Evolutionary conservation across 2,888 invertebrate genomes (phyloP).

Genomic region (Hermodice carunculata): DNA sequence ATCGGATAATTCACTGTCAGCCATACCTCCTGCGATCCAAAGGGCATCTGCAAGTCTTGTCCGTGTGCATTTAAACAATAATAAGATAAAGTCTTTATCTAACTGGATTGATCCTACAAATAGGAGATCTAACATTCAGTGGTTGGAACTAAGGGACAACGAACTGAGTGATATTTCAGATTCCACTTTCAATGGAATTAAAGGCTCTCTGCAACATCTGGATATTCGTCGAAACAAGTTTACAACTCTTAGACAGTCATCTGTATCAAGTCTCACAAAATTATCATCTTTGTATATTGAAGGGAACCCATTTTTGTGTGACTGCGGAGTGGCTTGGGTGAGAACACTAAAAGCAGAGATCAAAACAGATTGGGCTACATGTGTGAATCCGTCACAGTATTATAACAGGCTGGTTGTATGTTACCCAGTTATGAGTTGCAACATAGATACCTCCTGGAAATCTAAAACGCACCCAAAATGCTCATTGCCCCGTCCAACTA

Average conservation of each 20-base stretch:
- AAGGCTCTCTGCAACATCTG: slow-evolving; percentile 9
- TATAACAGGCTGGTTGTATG: slow-evolving; percentile 10
- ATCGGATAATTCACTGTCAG: slow-evolving; percentile 14
- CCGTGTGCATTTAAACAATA: slow-evolving; percentile 15
- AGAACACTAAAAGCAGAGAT: slow-evolving; percentile 1
- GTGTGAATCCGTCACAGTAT: not conserved
- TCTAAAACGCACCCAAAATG: no score
- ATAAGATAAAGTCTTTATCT: slow-evolving; percentile 11
- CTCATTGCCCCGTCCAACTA: no score
- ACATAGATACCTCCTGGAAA: no score
- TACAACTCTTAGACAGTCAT: not conserved
- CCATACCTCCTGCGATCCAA: slow-evolving; percentile 21
- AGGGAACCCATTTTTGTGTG: slow-evolving; percentile 30
- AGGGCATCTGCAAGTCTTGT: slow-evolving; percentile 20
- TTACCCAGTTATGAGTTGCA: slow-evolving; percentile 15
- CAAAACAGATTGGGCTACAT: slow-evolving; percentile 24
- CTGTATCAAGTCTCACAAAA: not conserved
- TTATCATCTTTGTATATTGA: slow-evolving; percentile 11
- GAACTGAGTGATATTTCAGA: not conserved
- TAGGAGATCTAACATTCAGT: slow-evolving; percentile 23
- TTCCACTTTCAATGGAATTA: slow-evolving; percentile 12
- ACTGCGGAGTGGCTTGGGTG: slow-evolving; percentile 30
- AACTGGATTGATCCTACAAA: slow-evolving; percentile 24
- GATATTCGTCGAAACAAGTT: slow-evolving; percentile 19
- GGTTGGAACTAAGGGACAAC: slow-evolving; percentile 14